Evolutionary conservation across 2,113 vertebrate genomes (phyloP).

Genomic region (Petrocephalus microphthalmus): DNA sequence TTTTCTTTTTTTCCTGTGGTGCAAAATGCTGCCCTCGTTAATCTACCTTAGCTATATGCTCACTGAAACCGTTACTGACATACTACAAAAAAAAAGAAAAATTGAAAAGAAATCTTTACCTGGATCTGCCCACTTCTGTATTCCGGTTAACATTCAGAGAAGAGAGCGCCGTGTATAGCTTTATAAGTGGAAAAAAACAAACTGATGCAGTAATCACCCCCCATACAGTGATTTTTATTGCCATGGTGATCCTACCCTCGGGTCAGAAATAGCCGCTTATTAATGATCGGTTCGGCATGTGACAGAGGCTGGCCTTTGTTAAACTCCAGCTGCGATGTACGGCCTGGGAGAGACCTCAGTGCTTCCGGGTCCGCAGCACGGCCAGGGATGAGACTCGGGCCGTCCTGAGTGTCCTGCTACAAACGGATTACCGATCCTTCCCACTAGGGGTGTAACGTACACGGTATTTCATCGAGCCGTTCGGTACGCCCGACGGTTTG

Average conservation of each 20-base stretch:
- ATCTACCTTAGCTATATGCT: not conserved
- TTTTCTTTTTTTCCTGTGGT: not conserved
- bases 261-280: conserved; percentile 1
- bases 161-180: not conserved
- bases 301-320: not conserved
- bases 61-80: not conserved
- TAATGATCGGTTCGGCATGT: not conserved
- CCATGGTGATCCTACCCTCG: not conserved
- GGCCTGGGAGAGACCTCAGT: not conserved
- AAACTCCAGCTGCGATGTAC: not conserved
- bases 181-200: not conserved
- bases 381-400: not conserved
- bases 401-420: not conserved
- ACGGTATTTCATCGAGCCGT: too few species aligned
- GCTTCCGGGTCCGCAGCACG: not conserved
- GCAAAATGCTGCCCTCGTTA: not conserved
- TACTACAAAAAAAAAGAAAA: not conserved
- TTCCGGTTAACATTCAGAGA: not conserved
- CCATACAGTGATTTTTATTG: not conserved
- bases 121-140: not conserved
- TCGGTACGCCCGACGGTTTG: too few species aligned
- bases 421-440: not conserved
- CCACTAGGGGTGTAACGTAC: too few species aligned
- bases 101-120: not conserved
- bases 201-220: not conserved